These are phyloP conservation scores for Alcedo atthis DNA, from an alignment of 2,797 vertebrate species.

Conservation along the genomic window DNA sequence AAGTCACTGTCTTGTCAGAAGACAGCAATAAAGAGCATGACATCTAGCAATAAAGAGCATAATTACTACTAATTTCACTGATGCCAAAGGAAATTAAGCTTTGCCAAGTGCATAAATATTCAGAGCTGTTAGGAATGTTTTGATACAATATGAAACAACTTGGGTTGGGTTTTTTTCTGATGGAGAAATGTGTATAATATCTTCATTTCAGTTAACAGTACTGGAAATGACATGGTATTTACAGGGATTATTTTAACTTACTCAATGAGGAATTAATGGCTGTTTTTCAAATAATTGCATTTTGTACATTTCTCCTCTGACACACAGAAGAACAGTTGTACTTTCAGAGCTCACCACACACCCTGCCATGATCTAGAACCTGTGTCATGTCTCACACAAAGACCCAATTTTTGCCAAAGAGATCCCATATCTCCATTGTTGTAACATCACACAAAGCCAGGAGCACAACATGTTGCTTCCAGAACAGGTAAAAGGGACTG, in stretches of 20 bases:
- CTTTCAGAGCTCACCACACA: neutral
- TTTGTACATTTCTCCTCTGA: neutral
- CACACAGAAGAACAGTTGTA: neutral
- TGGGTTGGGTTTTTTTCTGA: neutral
- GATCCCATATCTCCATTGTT: neutral
- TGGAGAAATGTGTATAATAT: neutral
- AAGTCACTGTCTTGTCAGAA: neutral
- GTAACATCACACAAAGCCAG: neutral
- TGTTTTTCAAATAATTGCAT: neutral
- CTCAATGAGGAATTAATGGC: neutral
- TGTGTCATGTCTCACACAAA: neutral
- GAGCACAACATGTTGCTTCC: neutral
- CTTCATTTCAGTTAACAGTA: neutral
- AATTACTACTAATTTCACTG: neutral
- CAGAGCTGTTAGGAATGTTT: neutral
- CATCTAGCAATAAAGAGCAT: neutral
- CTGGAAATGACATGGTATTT: neutral
- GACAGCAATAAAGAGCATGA: neutral
- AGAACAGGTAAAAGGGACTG: neutral
- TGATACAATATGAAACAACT: neutral
- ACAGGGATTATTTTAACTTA: neutral
- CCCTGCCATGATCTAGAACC: neutral
- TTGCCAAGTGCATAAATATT: neutral
- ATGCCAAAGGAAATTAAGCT: neutral
- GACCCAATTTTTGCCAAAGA: neutral